Evolutionary conservation across 1,140 invertebrate genomes (phyloP), one percentile per base, ranked within the genome.

Genomic region (Lepidostoma basale): DNA sequence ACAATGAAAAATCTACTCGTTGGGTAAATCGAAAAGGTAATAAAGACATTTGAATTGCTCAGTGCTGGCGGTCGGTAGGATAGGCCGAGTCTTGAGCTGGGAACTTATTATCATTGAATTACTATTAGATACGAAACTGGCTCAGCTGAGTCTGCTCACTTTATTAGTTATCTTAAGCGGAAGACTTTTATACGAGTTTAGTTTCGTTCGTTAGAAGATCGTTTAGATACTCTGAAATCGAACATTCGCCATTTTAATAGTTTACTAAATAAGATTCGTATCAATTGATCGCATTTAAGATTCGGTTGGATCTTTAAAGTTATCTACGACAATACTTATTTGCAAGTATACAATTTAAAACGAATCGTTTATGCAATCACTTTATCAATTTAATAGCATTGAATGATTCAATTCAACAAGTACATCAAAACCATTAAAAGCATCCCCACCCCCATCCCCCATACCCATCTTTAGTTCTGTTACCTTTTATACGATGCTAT

Each of bases 11-110:
- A 6, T 16, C 30, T 9, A 47, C 20, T 6, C 44, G 5, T n/a
- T n/a, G n/a, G 30, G 26, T 54, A 16, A 18, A n/a, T n/a, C 3
- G 14, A 59, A 40, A 25, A 14, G 39, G 3, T 30, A 45, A 62
- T 62, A 62, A 62, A 62, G 40, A 62, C 59, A 62, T 45, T 42
- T 30, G 26, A 62, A 62, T 62, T 26, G 40, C 39, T n/a, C 59
- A 25, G 8, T 1, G 22, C 20, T 45, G 42, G 14, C 20, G 25
- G 23, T 28, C 5, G 1, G 22, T 4, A 33, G 16, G 9, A 5
- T 1, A n/a, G 33, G 12, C 10, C 6, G 20, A 23, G 2, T 5
- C n/a, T 23, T 20, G 10, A 22, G 1, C 20, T 2, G 20, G 26
- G 47, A 52, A 45, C 12, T 45, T 52, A 25, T 23, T 28, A 28